Evolutionary conservation across 1,140 invertebrate species (phyloP).

Genomic region (Drosophila rhopaloa): DNA sequence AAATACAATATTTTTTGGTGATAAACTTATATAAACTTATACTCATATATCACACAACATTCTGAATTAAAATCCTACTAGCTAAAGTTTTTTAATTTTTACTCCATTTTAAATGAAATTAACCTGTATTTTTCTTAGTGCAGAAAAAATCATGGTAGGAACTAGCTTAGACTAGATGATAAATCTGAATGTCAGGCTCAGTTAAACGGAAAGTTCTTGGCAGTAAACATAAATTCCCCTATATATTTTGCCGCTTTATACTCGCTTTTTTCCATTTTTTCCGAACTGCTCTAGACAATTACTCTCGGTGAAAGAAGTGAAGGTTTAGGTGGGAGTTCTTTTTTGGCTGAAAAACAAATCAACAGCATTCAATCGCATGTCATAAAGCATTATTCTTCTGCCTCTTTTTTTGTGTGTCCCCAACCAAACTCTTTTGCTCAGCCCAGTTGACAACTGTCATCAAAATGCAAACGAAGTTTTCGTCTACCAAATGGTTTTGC

Average conservation of each 20-base stretch:
- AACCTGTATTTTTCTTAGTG: background rate
- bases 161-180: conserved; percentile 28
- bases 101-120: background rate
- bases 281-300: conserved; percentile 52
- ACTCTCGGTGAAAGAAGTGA: conserved; percentile 29
- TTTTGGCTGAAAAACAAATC: conserved; percentile 56
- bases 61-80: too few relatives aligned
- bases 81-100: background rate
- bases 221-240: conserved; percentile 49
- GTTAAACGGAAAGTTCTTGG: conserved; percentile 20
- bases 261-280: conserved; percentile 11
- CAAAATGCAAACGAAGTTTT: conserved; percentile 81
- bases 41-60: too few relatives aligned
- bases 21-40: too few relatives aligned
- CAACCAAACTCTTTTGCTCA: conserved; percentile 2
- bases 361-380: conserved; percentile 79
- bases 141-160: background rate
- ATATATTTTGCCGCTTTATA: conserved; percentile 5
- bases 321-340: conserved; percentile 31
- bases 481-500: conserved; percentile 61
- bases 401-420: conserved; percentile 10
- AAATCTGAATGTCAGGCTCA: conserved; percentile 40
- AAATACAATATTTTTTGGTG: too few relatives aligned
- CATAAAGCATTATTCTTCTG: conserved; percentile 70
- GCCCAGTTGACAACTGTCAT: conserved; percentile 61